These are phyloP conservation scores for Diadromus collaris DNA, from an alignment of 2,888 invertebrate species.

Conservation along the genomic window DNA sequence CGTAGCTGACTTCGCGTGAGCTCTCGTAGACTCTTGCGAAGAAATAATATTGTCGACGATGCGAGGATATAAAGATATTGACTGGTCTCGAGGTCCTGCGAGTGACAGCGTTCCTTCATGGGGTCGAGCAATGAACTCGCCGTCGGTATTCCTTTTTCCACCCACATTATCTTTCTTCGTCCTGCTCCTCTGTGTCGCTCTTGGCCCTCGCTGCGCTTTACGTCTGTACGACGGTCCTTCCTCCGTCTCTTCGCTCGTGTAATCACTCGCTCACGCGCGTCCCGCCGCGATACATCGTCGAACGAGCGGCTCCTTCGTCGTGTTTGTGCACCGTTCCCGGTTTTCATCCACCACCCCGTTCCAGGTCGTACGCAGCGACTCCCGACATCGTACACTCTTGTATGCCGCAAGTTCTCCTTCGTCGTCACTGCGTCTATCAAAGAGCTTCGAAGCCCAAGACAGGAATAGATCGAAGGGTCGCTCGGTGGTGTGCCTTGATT, in stretches of 20 bases:
- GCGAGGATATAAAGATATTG: conserved; percentile 76
- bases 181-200: conserved; percentile 29
- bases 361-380: conserved; percentile 22
- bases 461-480: conserved; percentile 6
- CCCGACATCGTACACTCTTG: conserved; percentile 40
- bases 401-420: conserved; percentile 16
- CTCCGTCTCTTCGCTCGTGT: conserved; percentile 54
- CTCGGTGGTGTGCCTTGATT: neutral
- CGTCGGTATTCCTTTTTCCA: conserved; percentile 47
- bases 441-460: conserved; percentile 53
- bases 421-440: conserved; percentile 49
- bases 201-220: conserved; percentile 18
- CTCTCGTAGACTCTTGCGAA: conserved; percentile 50
- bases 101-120: conserved; percentile 73
- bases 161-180: conserved; percentile 48
- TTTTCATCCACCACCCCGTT: conserved; percentile 45
- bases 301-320: conserved; percentile 25
- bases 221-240: conserved; percentile 6
- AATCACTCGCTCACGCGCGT: conserved; percentile 54
- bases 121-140: conserved; percentile 65
- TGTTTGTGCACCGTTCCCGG: conserved; percentile 45
- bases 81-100: conserved; percentile 70
- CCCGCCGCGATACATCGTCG: conserved; percentile 46
- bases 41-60: conserved; percentile 75
- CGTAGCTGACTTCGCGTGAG: conserved; percentile 2